Conservation (phyloP, 2,797 vertebrate species). For the Takifugu rubripes region DNA sequence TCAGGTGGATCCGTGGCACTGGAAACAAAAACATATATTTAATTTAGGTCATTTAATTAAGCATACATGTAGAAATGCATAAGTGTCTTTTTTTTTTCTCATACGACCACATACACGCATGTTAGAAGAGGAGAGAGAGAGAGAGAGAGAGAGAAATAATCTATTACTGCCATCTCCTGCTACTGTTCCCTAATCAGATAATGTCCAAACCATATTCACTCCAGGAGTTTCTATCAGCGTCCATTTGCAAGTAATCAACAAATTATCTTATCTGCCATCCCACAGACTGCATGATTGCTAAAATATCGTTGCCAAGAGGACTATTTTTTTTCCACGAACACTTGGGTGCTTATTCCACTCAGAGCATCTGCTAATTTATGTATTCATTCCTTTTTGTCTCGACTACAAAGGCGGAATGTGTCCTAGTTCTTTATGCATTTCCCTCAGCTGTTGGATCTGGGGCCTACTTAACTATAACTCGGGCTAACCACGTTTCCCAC, state of each 20-base stretch:
- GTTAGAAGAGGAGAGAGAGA: not conserved
- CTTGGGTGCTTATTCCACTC: conserved; percentile 52
- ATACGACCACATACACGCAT: no score
- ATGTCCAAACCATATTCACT: conserved; percentile 40
- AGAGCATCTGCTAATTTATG: conserved; percentile 73
- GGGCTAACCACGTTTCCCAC: conserved; percentile 30
- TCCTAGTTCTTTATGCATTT: conserved; percentile 68
- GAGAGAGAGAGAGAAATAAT: not conserved
- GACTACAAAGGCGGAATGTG: conserved; percentile 71
- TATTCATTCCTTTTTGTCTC: conserved; percentile 76
- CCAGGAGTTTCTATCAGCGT: conserved; percentile 30
- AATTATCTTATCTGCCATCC: conserved; percentile 41
- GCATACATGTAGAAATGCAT: conserved; percentile 17
- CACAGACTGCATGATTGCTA: conserved; percentile 31
- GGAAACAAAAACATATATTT: conserved; percentile 31
- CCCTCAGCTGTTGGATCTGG: conserved; percentile 52
- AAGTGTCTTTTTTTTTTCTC: no score
- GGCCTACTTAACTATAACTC: conserved; percentile 35
- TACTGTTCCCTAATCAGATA: conserved; percentile 58
- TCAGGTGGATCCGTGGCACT: conserved; percentile 15
- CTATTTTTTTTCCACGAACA: conserved; percentile 34
- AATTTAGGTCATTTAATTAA: conserved; percentile 45
- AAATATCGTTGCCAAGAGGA: conserved; percentile 53
- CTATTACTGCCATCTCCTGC: conserved; percentile 38
- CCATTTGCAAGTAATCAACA: conserved; percentile 49